phyloP scores from a whole-genome alignment of 2,888 invertebrate genomes.

The Sminthurinus aureus region DNA sequence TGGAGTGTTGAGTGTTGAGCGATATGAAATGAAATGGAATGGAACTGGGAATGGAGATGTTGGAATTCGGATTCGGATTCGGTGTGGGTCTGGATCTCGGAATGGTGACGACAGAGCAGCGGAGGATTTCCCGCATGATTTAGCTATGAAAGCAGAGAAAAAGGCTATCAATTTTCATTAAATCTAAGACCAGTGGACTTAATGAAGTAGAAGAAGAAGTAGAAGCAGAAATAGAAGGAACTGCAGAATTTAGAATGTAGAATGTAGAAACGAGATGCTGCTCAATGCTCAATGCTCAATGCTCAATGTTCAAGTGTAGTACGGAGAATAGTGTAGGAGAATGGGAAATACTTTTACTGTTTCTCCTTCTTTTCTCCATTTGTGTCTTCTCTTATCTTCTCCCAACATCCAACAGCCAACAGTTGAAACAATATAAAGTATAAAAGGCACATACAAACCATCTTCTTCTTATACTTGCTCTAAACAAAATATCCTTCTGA shows the following conservation, averaged over 20 bases:
- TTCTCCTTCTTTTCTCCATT: background rate
- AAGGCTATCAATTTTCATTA: slow-evolving; percentile 60
- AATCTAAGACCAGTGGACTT: slow-evolving; percentile 58
- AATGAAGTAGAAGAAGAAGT: slow-evolving; percentile 55
- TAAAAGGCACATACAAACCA: too few relatives aligned
- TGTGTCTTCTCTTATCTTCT: background rate
- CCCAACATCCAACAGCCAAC: too few relatives aligned
- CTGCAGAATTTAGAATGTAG: background rate
- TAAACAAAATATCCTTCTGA: too few relatives aligned
- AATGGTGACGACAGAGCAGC: slow-evolving; percentile 33
- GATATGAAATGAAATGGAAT: too few relatives aligned
- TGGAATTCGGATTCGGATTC: background rate
- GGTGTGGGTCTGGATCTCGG: slow-evolving; percentile 12
- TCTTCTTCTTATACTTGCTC: background rate
- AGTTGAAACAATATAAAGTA: too few relatives aligned
- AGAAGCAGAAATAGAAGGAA: background rate
- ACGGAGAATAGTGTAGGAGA: too few relatives aligned
- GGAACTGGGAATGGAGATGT: background rate
- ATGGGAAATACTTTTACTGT: background rate
- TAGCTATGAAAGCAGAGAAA: slow-evolving; percentile 53
- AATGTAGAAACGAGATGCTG: background rate
- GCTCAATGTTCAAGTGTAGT: too few relatives aligned
- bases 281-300: too few relatives aligned
- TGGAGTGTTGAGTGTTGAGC: too few relatives aligned
- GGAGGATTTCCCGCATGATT: slow-evolving; percentile 47